Evolutionary conservation across 2,888 invertebrate species (phyloP).

Genomic region (Osedax frankpressi): DNA sequence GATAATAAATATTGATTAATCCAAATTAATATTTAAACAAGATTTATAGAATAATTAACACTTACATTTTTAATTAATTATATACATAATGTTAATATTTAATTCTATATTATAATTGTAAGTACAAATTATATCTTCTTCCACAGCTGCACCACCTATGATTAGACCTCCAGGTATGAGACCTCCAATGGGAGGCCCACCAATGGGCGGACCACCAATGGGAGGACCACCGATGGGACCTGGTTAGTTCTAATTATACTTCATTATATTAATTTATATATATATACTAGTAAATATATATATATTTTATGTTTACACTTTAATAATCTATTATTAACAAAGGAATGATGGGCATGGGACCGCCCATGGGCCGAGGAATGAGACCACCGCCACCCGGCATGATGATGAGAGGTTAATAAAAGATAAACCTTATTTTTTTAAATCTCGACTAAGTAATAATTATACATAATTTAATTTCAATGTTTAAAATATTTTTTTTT

Average conservation of each 20-base stretch:
- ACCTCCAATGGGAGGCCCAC: background rate
- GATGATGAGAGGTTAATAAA: background rate
- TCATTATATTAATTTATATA: background rate
- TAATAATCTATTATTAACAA: too few relatives aligned
- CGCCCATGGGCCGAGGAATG: background rate
- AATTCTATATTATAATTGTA: too few relatives aligned
- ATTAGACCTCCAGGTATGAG: background rate
- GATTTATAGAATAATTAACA: too few relatives aligned
- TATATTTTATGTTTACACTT: background rate
- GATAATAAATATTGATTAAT: too few relatives aligned
- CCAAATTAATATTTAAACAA: too few relatives aligned
- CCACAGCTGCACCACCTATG: background rate
- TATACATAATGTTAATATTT: too few relatives aligned
- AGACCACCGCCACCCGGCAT: background rate
- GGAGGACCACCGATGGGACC: background rate
- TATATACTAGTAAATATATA: background rate
- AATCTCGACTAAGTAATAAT: too few relatives aligned
- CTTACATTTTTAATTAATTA: too few relatives aligned
- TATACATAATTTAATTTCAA: too few relatives aligned
- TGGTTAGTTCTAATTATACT: background rate
- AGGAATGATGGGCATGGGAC: background rate
- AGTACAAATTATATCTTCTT: background rate
- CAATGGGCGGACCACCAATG: background rate
- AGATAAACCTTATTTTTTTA: too few relatives aligned
- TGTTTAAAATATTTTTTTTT: too few relatives aligned